Base-by-base conservation (phyloP, 2,113 vertebrate genomes). In the Dendrocopos noguchii region DNA sequence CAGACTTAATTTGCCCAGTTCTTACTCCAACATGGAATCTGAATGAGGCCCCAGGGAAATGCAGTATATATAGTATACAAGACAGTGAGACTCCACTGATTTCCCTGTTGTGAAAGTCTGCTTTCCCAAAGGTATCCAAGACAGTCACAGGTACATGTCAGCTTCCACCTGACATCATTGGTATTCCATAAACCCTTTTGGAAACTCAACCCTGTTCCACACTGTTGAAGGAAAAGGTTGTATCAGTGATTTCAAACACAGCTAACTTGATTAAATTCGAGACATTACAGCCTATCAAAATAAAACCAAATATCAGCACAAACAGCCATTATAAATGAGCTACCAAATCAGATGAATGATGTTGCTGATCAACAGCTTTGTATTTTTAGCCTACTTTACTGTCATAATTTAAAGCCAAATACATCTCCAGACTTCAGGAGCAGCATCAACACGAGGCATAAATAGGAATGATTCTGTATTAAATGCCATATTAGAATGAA, bases 241-340 rank as follows among this genome's bases (percentile, higher is more conserved):
- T 85, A 52, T 66, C 84, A 60, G 5, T 70, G 22, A 78, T 85
- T 85, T 93, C 79, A 80, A 93, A 64, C 66, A 59, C 12, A 67
- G 20, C 11, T 85, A 78, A 71, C 65, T 82, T 66, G 12, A 78
- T 84, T 90, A 86, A 86, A 93, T 67, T 88, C 53, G 86, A 90
- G 31, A 7, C 8, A 60, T 72, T 88, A 12, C 3, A 60, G 55
- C 68, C 73, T 78, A 91, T 50, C 2, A 4, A 78, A 93, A 84
- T 81, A 59, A 39, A 66, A 78, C 31, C 16, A 81, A 90, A 68
- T 91, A 87, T 60, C 64, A 53, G 8, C 44, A 92, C 27, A 87
- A 90, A 29, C 24, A 84, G 21, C 6, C 55, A 65, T 86, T 88
- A 78, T 8, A 61, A 88, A 77, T 16, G 46, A 91, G 15, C 21